phyloP scores from a whole-genome alignment of 1,140 invertebrate species.

The Drosophila dunni region DNA sequence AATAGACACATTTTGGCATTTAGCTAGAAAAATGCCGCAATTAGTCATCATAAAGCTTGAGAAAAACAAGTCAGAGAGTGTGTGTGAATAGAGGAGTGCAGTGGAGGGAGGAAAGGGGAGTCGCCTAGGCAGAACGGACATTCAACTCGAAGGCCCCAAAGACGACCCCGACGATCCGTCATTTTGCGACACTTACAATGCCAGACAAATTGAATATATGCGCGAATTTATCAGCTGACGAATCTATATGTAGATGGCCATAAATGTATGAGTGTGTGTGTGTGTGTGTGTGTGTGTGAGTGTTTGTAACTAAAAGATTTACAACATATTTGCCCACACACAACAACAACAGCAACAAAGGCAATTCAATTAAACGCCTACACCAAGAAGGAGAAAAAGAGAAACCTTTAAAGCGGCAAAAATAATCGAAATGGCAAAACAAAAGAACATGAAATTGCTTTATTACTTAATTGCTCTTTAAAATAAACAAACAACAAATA shows the following conservation, averaged over 20 bases:
- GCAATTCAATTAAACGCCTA: constrained; percentile 83
- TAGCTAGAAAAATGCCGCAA: constrained; percentile 71
- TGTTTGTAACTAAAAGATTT: constrained; percentile 64
- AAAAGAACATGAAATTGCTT: constrained; percentile 82
- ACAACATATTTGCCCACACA: constrained; percentile 76
- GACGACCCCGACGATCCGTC: constrained; percentile 76
- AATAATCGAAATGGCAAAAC: constrained; percentile 74
- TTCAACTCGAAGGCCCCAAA: constrained; percentile 67
- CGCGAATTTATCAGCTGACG: constrained; percentile 68
- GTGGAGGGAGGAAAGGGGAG: not conserved
- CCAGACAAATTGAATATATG: constrained; percentile 76
- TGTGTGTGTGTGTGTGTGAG: not conserved
- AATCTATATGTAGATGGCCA: constrained; percentile 35
- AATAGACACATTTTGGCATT: constrained; percentile 75
- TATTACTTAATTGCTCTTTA: constrained; percentile 83
- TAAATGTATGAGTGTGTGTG: not conserved
- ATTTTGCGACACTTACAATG: constrained; percentile 76
- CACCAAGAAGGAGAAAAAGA: constrained; percentile 38
- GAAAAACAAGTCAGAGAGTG: constrained; percentile 13
- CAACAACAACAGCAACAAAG: constrained; percentile 41
- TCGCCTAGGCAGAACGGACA: constrained; percentile 50
- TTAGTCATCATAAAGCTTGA: constrained; percentile 67
- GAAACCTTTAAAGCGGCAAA: constrained; percentile 65
- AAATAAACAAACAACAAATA: constrained; percentile 60
- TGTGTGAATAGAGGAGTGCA: constrained; percentile 3